Percentiles rank a stretch among this genome's conserved stretches.
phyloP scores from a whole-genome alignment of 2,113 vertebrate species.

The Pholis gunnellus region DNA sequence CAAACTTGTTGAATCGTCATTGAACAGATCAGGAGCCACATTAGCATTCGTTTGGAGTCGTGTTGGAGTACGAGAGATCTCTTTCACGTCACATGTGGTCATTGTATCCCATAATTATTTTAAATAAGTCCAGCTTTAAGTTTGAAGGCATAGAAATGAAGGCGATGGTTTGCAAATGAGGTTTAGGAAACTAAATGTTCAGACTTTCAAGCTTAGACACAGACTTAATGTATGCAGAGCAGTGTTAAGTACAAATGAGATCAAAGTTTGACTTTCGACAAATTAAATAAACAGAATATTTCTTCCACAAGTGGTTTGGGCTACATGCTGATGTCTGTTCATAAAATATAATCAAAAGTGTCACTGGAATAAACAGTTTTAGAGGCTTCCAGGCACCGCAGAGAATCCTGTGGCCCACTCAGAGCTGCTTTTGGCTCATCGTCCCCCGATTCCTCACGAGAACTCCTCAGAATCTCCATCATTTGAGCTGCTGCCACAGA shows the following conservation, averaged over 20 bases:
- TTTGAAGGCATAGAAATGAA: neutral
- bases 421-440: constrained; percentile 21
- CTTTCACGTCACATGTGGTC: neutral
- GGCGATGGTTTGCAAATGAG: neutral
- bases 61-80: neutral
- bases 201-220: neutral
- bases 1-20: no score
- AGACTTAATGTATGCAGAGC: neutral
- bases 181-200: no score
- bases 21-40: no score
- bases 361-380: neutral
- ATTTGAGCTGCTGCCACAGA: constrained; percentile 25
- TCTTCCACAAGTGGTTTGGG: neutral
- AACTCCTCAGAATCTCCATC: constrained; percentile 11
- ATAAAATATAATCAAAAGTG: neutral
- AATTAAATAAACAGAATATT: neutral
- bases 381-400: neutral
- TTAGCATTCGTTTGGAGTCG: no score
- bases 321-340: neutral
- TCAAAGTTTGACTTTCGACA: neutral
- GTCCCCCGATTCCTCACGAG: neutral
- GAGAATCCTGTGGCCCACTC: constrained; percentile 14
- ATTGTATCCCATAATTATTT: neutral
- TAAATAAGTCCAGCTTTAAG: neutral
- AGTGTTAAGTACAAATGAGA: neutral